These are phyloP conservation scores for Xiphophorus couchianus DNA, from an alignment of 2,113 vertebrate species.

Conservation along the genomic window DNA sequence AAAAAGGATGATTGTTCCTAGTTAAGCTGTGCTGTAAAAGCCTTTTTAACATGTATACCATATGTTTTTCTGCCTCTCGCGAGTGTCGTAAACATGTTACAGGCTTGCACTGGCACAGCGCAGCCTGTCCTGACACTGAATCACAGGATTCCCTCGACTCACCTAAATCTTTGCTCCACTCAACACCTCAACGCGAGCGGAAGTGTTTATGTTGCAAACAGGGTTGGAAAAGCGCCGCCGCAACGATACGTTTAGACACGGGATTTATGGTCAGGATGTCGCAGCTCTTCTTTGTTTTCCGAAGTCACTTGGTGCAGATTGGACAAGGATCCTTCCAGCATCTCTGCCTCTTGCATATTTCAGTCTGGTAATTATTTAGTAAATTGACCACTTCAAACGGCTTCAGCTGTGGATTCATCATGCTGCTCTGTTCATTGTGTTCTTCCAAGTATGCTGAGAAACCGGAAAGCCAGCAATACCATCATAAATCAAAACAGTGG, in stretches of 20 bases:
- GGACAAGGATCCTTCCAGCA: constrained; percentile 7
- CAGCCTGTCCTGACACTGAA: constrained; percentile 65
- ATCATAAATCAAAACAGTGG: constrained; percentile 42
- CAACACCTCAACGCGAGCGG: constrained; percentile 71
- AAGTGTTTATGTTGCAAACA: constrained; percentile 70
- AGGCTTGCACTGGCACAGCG: constrained; percentile 53
- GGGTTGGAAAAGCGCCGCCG: constrained; percentile 44
- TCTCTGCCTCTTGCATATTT: neutral
- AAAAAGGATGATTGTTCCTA: constrained; percentile 54
- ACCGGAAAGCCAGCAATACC: constrained; percentile 27
- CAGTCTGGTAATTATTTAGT: constrained; percentile 3
- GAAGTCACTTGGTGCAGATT: constrained; percentile 17
- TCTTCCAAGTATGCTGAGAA: constrained; percentile 22
- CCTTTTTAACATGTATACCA: constrained; percentile 66
- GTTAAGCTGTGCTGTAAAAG: constrained; percentile 45
- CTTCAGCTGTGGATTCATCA: neutral
- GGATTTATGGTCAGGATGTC: constrained; percentile 59
- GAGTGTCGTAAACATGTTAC: constrained; percentile 66
- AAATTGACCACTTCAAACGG: neutral
- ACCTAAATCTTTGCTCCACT: constrained; percentile 70
- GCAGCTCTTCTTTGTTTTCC: constrained; percentile 1
- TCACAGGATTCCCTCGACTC: constrained; percentile 61
- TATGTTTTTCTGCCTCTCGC: constrained; percentile 57
- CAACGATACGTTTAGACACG: constrained; percentile 32
- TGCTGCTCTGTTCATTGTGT: neutral